Base-by-base conservation (phyloP, 2,113 vertebrate genomes). In the Nothoprocta pentlandii region DNA sequence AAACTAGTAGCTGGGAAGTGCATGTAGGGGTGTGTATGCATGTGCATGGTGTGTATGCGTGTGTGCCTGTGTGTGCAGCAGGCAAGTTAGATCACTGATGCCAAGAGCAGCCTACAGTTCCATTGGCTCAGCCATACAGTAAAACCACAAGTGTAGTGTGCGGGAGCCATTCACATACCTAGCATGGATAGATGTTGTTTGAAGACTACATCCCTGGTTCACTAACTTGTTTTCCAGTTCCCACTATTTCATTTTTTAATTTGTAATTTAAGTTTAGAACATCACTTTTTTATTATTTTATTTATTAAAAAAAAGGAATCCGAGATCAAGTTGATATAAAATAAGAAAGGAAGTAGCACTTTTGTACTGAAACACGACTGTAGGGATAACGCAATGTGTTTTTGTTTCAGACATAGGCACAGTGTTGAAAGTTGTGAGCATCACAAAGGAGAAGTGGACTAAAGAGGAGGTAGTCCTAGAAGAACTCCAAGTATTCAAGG, bases 401-500 rank as follows among this genome's bases (percentile, higher is more conserved):
- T 97, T 87, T 95, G 2, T 92, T 96, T 94, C 96, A 99, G 99
- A 99, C 70, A 51, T 96, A 66, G 99, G 99, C 54, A 99, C 99
- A 1, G 93, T 99, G 85, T 97, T 99, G 83, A 99, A 99, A 96
- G 99, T 99, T 84, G 98, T 99, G 90, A 99, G 98, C 90, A 99
- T 99, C 95, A 98, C 98, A 74, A 99, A 99, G 81, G 99, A 99
- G 90, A 98, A 99, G 89, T 99, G 99, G 99, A 97, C 97, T 19
- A 98, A 98, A 56, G 99, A 99, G 92, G 99, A 99, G 61, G 98
- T 99, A 23, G 96, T 99, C 6, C 97, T 99, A 46, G 99, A 99
- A 90, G 99, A 99, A 91, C 96, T 99, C 74, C 99, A 99, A 95
- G 95, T 99, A 89, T 99, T 99, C 94, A 98, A 99, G 98, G 99